These are phyloP conservation scores for Notamacropus eugenii DNA, from an alignment of 2,797 vertebrate species.

Conservation along the genomic window DNA sequence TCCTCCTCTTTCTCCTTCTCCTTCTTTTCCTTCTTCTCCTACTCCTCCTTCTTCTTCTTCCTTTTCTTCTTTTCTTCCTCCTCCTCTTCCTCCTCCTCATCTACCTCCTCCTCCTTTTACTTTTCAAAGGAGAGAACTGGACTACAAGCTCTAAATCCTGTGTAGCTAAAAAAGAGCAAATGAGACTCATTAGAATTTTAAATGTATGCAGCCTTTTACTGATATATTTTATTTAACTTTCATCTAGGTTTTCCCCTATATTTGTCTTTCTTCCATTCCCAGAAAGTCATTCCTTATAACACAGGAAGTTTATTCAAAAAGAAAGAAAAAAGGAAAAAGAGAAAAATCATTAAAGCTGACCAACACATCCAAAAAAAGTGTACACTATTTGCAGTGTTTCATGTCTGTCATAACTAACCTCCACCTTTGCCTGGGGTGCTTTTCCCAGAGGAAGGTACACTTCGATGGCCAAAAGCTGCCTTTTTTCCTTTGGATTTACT, in stretches of 20 bases:
- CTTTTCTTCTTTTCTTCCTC: no score
- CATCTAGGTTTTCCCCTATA: not conserved
- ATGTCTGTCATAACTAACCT: not conserved
- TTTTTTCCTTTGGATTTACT: no score
- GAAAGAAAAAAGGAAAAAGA: not conserved
- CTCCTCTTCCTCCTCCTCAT: no score
- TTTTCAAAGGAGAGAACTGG: not conserved
- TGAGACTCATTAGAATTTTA: not conserved
- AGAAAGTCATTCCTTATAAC: not conserved
- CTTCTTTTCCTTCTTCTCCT: no score
- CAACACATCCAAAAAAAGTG: not conserved
- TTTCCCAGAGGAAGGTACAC: no score
- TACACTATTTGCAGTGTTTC: not conserved
- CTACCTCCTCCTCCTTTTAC: not conserved
- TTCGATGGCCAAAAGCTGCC: no score
- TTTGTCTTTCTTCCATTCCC: not conserved
- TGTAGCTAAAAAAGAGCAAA: not conserved
- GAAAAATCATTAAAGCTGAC: not conserved
- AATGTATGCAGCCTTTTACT: not conserved
- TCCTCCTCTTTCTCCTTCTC: no score
- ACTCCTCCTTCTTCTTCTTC: no score
- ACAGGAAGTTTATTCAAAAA: not conserved
- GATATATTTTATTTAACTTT: not conserved
- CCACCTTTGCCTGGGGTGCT: no score
- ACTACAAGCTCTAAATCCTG: not conserved